Conservation (phyloP, 2,888 invertebrate genomes). For the Amaurobius ferox region DNA sequence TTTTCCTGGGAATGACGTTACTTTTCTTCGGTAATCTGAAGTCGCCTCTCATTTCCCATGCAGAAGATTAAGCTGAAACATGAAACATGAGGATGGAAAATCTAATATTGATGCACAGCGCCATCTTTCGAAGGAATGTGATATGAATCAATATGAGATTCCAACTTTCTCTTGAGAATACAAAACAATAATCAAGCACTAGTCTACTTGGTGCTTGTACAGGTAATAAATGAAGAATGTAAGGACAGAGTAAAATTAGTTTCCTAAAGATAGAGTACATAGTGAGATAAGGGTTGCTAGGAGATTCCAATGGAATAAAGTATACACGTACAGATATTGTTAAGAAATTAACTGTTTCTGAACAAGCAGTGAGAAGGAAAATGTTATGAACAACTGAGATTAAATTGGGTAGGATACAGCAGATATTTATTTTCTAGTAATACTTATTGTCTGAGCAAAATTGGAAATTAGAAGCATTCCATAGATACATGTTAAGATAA, state of each 20-base stretch:
- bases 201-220: not conserved
- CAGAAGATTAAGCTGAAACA: not conserved
- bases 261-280: not conserved
- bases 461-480: too few relatives aligned
- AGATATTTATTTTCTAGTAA: too few relatives aligned
- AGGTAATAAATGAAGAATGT: slow-evolving; percentile 10
- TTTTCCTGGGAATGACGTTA: not conserved
- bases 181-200: not conserved
- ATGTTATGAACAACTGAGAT: too few relatives aligned
- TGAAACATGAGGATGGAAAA: not conserved
- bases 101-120: not conserved
- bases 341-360: too few relatives aligned
- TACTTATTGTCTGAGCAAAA: too few relatives aligned
- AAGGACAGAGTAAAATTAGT: not conserved
- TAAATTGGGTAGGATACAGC: too few relatives aligned
- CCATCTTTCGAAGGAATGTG: not conserved
- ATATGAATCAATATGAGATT: not conserved
- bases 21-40: not conserved
- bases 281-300: not conserved
- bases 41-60: not conserved
- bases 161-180: not conserved
- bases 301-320: not conserved
- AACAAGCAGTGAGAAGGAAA: too few relatives aligned
- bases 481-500: too few relatives aligned
- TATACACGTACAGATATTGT: too few relatives aligned